Evolutionary conservation across 2,113 vertebrate species (phyloP).

Genomic region (Psittacus erithacus): DNA sequence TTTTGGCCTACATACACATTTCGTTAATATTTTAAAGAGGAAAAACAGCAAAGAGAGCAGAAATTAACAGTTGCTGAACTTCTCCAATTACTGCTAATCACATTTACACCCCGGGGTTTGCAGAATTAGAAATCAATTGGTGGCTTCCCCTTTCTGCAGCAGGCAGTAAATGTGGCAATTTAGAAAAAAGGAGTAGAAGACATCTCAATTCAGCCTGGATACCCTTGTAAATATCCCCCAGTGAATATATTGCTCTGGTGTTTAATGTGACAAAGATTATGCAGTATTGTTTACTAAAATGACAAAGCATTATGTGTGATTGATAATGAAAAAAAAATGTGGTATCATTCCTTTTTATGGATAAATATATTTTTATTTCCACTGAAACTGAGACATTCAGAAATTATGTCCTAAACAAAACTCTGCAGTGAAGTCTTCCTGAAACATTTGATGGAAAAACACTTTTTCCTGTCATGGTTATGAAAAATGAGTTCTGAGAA

Average conservation of each 20-base stretch:
- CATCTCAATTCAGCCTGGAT: constrained; percentile 23
- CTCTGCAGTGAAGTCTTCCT: not conserved
- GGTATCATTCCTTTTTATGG: not conserved
- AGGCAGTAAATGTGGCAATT: constrained; percentile 62
- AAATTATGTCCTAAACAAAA: not conserved
- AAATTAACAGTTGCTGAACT: constrained; percentile 72
- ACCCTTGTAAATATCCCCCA: not conserved
- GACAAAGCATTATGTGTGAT: not conserved
- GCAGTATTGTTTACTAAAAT: not conserved
- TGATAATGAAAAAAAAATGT: not conserved
- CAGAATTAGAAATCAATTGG: constrained; percentile 69
- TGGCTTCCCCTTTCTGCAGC: constrained; percentile 41
- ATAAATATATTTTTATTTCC: not conserved
- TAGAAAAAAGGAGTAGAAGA: constrained; percentile 33
- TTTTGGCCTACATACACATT: constrained; percentile 38
- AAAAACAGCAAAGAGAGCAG: constrained; percentile 56
- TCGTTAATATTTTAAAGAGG: constrained; percentile 66
- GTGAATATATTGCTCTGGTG: not conserved
- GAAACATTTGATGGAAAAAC: not conserved
- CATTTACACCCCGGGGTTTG: constrained; percentile 70
- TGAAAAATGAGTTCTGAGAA: not conserved
- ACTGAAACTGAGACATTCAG: not conserved
- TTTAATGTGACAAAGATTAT: constrained; percentile 32
- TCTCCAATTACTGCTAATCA: constrained; percentile 68
- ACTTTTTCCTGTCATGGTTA: not conserved